A percentile compares a stretch with the other conserved stretches of the same genome.
phyloP scores from a whole-genome alignment of 2,797 vertebrate species.

The Bovichtus diacanthus region DNA sequence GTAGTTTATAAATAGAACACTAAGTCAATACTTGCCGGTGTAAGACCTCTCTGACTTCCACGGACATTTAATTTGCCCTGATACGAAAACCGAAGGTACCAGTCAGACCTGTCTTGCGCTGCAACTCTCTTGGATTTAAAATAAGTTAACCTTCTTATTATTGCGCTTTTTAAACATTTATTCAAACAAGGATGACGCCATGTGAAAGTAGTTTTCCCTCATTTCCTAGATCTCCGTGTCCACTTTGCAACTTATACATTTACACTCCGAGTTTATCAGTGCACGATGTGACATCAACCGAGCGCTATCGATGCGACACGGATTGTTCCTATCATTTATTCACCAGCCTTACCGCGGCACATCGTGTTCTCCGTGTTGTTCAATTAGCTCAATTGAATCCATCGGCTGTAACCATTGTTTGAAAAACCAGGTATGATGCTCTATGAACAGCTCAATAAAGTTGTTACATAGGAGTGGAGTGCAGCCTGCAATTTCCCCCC shows the following conservation, averaged over 20 bases:
- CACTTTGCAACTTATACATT: background rate
- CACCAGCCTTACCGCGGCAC: conserved; percentile 13
- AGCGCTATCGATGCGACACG: conserved; percentile 17
- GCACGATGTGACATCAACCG: conserved; percentile 1
- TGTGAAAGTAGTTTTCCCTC: background rate
- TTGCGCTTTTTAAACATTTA: background rate
- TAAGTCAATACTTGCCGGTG: background rate
- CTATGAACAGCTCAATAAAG: conserved; percentile 56
- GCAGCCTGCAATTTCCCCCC: conserved; percentile 64
- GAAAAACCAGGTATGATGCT: conserved; percentile 59
- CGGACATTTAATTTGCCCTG: background rate
- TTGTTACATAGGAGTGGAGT: conserved; percentile 61
- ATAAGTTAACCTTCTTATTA: background rate
- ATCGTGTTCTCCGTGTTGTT: conserved; percentile 27
- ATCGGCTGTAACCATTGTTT: conserved; percentile 54
- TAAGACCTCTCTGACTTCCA: conserved; percentile 1
- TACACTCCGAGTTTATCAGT: background rate
- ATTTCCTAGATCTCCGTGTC: background rate
- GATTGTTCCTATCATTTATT: conserved; percentile 34
- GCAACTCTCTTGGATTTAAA: background rate
- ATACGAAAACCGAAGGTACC: background rate
- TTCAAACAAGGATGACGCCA: background rate
- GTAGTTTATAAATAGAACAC: background rate
- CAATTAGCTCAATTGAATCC: conserved; percentile 63
- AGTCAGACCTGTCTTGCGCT: background rate